These are phyloP conservation scores for Neotoxoptera formosana DNA, from an alignment of 1,140 invertebrate genomes.

Conservation along the genomic window DNA sequence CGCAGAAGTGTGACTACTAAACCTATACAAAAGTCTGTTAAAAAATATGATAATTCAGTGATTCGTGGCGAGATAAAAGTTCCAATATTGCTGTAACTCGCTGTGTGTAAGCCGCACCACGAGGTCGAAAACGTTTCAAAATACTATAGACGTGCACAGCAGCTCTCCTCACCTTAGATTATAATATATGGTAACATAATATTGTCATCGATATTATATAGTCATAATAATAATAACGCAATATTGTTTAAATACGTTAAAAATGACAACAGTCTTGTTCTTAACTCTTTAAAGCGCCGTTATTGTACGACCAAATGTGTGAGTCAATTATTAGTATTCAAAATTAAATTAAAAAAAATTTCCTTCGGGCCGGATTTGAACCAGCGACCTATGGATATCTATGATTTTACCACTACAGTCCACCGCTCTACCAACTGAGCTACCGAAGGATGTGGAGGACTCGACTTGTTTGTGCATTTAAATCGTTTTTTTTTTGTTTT, in stretches of 20 bases:
- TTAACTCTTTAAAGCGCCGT: neutral
- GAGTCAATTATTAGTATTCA: no score
- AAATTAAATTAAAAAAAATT: neutral
- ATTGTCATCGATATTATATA: no score
- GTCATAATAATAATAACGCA: neutral
- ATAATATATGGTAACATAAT: no score
- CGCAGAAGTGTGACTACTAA: neutral
- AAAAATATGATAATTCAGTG: neutral
- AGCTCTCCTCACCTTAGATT: neutral
- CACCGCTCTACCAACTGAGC: slow-evolving; percentile 90
- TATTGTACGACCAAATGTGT: neutral
- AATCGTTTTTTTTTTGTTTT: neutral
- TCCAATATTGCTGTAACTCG: neutral
- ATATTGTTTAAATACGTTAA: neutral
- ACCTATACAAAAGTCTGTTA: neutral
- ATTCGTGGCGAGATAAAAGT: neutral
- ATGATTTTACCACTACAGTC: slow-evolving; percentile 72
- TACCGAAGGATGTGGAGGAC: slow-evolving; percentile 71
- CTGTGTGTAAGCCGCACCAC: neutral
- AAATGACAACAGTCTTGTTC: neutral
- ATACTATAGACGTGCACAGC: neutral
- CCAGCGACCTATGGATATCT: slow-evolving; percentile 63
- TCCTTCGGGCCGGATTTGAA: slow-evolving; percentile 63
- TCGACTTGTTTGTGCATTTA: neutral
- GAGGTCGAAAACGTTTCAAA: neutral